Evolutionary conservation across 53 echinoderm and acorn worm genomes (phyloP).

Genomic region (Henricia sp.): DNA sequence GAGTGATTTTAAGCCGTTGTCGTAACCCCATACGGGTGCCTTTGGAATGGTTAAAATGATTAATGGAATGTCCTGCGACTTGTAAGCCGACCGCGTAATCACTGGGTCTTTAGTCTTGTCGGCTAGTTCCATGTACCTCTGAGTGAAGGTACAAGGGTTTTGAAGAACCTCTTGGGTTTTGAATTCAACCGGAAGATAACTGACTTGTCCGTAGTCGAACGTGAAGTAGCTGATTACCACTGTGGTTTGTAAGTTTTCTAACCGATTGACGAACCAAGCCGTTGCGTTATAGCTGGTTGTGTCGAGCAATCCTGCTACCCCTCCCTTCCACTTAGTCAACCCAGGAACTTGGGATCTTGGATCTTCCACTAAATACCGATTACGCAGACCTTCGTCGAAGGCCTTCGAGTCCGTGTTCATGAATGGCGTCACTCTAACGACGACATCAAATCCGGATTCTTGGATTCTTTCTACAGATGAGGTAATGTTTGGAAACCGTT

Average conservation of each 20-base stretch:
- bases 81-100: conserved; percentile 75
- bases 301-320: conserved; percentile 81
- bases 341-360: conserved; percentile 85
- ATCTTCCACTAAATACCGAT: conserved; percentile 74
- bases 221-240: conserved; percentile 74
- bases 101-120: conserved; percentile 39
- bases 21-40: conserved; percentile 67
- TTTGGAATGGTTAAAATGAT: conserved; percentile 70
- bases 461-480: conserved; percentile 52
- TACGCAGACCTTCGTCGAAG: conserved; percentile 70
- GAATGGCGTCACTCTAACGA: conserved; percentile 76
- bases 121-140: conserved; percentile 69
- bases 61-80: conserved; percentile 72
- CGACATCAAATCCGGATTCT: conserved; percentile 59
- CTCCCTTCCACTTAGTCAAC: conserved; percentile 77
- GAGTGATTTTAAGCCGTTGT: conserved; percentile 83
- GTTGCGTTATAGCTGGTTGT: conserved; percentile 66
- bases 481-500: conserved; percentile 65
- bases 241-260: conserved; percentile 50
- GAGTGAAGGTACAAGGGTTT: conserved; percentile 82
- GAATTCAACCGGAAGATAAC: conserved; percentile 88
- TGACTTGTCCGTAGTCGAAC: conserved; percentile 92
- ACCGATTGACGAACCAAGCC: conserved; percentile 66
- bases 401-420: conserved; percentile 71
- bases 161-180: conserved; percentile 59